Percentiles rank a stretch among this genome's conserved stretches.
Conservation (phyloP, 2,113 vertebrate species). For the Oophaga pumilio region DNA sequence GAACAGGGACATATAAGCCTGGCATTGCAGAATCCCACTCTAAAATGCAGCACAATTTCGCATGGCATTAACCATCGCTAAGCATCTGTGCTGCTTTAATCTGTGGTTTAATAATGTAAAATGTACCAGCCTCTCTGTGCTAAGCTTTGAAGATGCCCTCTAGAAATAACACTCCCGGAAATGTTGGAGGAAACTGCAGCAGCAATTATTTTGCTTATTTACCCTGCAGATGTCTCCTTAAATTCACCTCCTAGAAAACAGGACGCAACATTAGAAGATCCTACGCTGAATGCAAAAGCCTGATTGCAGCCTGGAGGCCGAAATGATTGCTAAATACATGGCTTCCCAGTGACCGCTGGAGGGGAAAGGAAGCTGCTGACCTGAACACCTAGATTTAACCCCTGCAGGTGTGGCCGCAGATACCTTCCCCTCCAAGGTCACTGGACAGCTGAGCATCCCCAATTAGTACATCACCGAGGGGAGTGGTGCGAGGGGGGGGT, state of each 20-base stretch:
- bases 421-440: no score
- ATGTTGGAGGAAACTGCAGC: not conserved
- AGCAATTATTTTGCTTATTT: slow-evolving; percentile 30
- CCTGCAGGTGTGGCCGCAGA: no score
- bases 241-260: slow-evolving; percentile 4
- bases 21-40: not conserved
- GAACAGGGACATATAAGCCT: not conserved
- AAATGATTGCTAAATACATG: not conserved
- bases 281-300: not conserved
- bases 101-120: slow-evolving; percentile 34
- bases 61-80: not conserved
- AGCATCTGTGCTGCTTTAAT: slow-evolving; percentile 45
- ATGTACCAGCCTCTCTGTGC: slow-evolving; percentile 5
- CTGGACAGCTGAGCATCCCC: no score
- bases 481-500: no score
- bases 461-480: no score
- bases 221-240: slow-evolving; percentile 29
- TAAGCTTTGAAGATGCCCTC: slow-evolving; percentile 20
- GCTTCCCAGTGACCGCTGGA: no score
- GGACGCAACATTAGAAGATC: slow-evolving; percentile 13
- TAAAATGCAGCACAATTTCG: slow-evolving; percentile 11
- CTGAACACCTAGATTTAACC: no score
- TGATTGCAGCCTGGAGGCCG: not conserved
- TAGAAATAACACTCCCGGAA: not conserved
- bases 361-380: no score